Conservation (phyloP, 1,140 invertebrate species). For the Achatina immaculata region DNA sequence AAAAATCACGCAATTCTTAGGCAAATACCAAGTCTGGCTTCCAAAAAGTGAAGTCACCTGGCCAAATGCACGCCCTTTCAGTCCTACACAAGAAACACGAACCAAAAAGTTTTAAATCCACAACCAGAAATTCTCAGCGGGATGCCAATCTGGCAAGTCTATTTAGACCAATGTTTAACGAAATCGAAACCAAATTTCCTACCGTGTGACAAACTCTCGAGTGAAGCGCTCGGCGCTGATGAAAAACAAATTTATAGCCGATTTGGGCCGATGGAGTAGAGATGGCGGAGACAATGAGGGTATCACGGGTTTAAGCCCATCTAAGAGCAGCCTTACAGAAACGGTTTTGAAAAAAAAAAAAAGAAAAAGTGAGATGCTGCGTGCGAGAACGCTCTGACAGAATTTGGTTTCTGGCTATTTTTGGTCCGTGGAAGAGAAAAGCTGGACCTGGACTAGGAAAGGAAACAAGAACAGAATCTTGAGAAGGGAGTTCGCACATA, state of each 20-base stretch:
- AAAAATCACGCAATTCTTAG: too few relatives aligned
- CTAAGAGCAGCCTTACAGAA: too few relatives aligned
- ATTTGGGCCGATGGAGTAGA: not conserved
- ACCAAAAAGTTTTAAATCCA: constrained; percentile 2
- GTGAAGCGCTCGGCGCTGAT: not conserved
- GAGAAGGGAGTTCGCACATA: too few relatives aligned
- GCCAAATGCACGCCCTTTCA: not conserved
- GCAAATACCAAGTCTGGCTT: not conserved
- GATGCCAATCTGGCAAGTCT: constrained; percentile 9
- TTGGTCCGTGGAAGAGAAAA: too few relatives aligned
- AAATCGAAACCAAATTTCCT: constrained; percentile 17
- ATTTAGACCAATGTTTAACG: not conserved
- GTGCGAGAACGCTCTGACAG: too few relatives aligned
- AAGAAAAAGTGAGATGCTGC: too few relatives aligned
- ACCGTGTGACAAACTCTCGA: not conserved
- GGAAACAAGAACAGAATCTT: too few relatives aligned
- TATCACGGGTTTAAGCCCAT: not conserved
- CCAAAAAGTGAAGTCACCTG: not conserved
- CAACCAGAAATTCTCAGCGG: not conserved
- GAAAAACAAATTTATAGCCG: constrained; percentile 17
- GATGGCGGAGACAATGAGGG: not conserved
- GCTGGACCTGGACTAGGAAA: too few relatives aligned
- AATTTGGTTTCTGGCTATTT: too few relatives aligned
- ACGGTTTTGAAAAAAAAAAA: too few relatives aligned
- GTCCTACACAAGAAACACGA: not conserved